Evolutionary conservation across 1,140 invertebrate species (phyloP), one percentile per base, ranked within the genome.

Genomic region (Drosophila chauvacae): DNA sequence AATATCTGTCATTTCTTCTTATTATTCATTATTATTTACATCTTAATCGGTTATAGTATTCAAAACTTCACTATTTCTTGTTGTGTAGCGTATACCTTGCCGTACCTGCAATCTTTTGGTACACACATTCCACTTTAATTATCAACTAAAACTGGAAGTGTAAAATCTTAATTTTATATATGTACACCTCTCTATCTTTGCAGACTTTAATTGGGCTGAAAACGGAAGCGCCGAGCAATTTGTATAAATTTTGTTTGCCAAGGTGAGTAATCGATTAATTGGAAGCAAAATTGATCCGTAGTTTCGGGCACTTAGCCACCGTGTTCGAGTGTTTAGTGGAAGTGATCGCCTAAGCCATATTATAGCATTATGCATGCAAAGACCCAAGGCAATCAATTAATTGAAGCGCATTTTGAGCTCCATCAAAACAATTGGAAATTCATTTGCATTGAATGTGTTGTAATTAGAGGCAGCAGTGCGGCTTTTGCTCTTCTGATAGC

Each of bases 361-460:
- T 61, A 58, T 58, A 35, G 48, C 44, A 68, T 71, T 69, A 63
- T 44, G 58, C 35, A 65, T 50, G 62, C 63, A 77, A 51, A 55
- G 41, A 65, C 60, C 42, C n/a, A 26, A 26, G 62, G 41, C 63
- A 69, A 74, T 87, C 77, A 87, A 88, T 87, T 87, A 84, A 88
- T 57, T 88, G 82, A 80, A 80, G 79, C 72, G 69, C 76, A 56
- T 63, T 77, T 84, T 55, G 50, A 87, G 82, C 68, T 76, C 50
- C 55, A 64, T 68, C 71, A 62, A 84, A 84, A 80, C 84, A 87
- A 70, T 80, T 66, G 60, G 57, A 76, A 81, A 86, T 87, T 86
- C 84, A 87, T 87, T 88, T 83, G 65, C 80, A 80, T 87, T 81
- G 58, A 88, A 88, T 60, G 66, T 30, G 50, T 14, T 16, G 60